These are phyloP conservation scores for Phaethornis superciliosus DNA, from an alignment of 2,113 vertebrate species.

Conservation along the genomic window DNA sequence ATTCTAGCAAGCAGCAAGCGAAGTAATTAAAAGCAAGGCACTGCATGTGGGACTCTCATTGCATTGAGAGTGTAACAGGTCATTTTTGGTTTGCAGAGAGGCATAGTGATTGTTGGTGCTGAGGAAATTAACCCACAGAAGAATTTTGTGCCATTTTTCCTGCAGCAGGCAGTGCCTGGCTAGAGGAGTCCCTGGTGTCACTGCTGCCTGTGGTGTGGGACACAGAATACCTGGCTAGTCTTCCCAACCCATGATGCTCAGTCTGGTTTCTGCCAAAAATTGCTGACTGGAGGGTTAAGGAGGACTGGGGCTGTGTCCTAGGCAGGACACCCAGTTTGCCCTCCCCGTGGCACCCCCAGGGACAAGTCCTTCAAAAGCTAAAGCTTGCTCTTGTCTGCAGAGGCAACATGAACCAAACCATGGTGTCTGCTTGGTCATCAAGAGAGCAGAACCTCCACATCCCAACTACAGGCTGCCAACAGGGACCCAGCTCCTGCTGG, in stretches of 20 bases:
- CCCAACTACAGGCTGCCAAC: not conserved
- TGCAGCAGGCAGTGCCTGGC: no score
- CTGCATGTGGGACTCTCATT: not conserved
- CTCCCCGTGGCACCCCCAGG: no score
- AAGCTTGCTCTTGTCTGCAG: not conserved
- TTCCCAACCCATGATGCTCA: no score
- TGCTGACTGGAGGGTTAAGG: no score
- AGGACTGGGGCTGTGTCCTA: no score
- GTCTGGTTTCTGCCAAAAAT: no score
- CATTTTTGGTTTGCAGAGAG: no score
- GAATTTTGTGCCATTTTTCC: rapidly evolving
- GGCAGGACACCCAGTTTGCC: no score
- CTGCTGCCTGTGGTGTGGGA: no score
- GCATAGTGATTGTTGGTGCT: rapidly evolving
- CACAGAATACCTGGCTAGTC: no score
- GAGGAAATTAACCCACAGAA: not conserved
- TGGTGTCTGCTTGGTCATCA: not conserved
- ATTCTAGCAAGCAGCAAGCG: not conserved
- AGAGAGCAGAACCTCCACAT: not conserved
- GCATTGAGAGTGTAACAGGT: rapidly evolving
- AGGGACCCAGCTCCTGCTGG: no score
- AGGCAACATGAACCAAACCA: rapidly evolving
- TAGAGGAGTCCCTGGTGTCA: no score
- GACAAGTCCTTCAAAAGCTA: not conserved
- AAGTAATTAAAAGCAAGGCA: not conserved